phyloP scores from a whole-genome alignment of 1,140 invertebrate species.

The Formica selysi region DNA sequence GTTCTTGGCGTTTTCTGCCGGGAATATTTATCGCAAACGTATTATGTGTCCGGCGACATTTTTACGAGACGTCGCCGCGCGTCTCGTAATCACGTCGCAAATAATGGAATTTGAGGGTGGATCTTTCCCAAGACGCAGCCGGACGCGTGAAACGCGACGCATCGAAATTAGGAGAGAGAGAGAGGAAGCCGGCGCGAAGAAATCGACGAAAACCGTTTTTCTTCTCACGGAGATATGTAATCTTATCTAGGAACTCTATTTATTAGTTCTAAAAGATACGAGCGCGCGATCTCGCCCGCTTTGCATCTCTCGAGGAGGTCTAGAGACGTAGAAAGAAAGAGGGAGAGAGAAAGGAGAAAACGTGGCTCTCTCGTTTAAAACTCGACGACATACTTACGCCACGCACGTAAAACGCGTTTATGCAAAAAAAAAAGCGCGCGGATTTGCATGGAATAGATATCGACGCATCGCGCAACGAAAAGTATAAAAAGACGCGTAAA shows the following conservation, averaged over 20 bases:
- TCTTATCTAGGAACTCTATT: constrained; percentile 54
- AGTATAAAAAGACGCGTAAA: background rate
- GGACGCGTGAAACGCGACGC: constrained; percentile 7
- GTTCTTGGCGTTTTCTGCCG: background rate
- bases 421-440: constrained; percentile 10
- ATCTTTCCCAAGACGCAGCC: constrained; percentile 26
- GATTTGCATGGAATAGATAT: constrained; percentile 52
- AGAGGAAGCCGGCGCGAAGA: background rate
- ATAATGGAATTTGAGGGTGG: constrained; percentile 30
- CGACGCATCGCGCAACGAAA: background rate
- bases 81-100: constrained; percentile 40
- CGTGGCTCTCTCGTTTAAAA: background rate
- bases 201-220: constrained; percentile 45
- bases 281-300: constrained; percentile 9
- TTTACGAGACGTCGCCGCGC: constrained; percentile 38
- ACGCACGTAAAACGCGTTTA: background rate
- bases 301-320: background rate
- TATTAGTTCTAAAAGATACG: constrained; percentile 32
- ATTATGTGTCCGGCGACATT: constrained; percentile 51
- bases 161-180: constrained; percentile 45
- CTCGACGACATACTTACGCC: constrained; percentile 1
- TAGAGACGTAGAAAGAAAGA: background rate
- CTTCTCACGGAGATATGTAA: constrained; percentile 3
- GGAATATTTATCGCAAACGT: constrained; percentile 52
- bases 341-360: too few relatives aligned